Evolutionary conservation across 2,113 vertebrate genomes (phyloP).

Genomic region (Phalacrocorax brasilianus): DNA sequence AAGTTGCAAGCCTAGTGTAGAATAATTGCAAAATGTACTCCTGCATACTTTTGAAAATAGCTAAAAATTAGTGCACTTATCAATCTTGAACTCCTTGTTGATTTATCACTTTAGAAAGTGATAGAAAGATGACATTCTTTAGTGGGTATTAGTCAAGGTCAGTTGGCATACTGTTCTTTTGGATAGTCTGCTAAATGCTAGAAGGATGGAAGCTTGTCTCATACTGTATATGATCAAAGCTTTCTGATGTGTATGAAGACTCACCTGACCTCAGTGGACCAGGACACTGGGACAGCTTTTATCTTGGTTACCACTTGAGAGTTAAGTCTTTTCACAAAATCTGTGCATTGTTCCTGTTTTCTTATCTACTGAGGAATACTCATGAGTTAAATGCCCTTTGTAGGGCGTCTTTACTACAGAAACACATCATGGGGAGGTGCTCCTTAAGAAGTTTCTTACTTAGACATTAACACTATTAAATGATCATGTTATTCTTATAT

Average conservation of each 20-base stretch:
- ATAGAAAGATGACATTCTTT: background rate
- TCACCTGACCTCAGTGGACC: background rate
- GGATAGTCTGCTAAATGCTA: background rate
- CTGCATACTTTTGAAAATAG: background rate
- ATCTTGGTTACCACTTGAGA: background rate
- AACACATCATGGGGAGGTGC: rapidly evolving
- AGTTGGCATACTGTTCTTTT: background rate
- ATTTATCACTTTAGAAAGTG: background rate
- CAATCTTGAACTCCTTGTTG: background rate
- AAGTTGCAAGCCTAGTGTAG: background rate
- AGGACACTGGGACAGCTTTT: background rate
- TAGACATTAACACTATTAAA: background rate
- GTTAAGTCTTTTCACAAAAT: background rate
- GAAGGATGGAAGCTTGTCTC: background rate
- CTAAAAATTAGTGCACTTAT: background rate
- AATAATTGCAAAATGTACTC: background rate
- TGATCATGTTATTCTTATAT: background rate
- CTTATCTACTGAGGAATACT: rapidly evolving
- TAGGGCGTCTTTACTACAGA: background rate
- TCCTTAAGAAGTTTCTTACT: background rate
- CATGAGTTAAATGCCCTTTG: background rate
- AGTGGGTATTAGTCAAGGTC: background rate
- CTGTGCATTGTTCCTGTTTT: background rate
- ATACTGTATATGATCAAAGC: background rate
- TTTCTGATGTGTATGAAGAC: background rate